Conservation (phyloP, 1,140 invertebrate species). For the Drosophila pachea region DNA sequence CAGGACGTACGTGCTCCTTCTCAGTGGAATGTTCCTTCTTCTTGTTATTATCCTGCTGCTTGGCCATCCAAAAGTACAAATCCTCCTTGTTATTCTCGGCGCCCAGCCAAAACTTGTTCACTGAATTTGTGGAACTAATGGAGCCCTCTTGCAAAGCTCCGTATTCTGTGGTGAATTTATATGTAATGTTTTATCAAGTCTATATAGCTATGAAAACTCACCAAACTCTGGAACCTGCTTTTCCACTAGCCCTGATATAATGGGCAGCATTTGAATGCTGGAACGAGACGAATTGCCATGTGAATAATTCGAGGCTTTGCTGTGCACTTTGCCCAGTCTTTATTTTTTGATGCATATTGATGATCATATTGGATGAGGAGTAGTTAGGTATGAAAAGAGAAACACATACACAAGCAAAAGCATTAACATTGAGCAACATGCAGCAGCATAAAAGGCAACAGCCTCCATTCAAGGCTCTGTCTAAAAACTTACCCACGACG, state of each 20-base stretch:
- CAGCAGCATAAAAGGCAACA: constrained; percentile 7
- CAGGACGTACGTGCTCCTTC: constrained; percentile 59
- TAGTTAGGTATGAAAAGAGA: constrained; percentile 46
- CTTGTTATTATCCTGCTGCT: constrained; percentile 87
- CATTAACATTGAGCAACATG: constrained; percentile 36
- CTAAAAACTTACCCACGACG: constrained; percentile 68
- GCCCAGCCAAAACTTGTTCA: constrained; percentile 80
- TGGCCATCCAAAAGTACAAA: constrained; percentile 96
- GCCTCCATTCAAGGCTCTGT: not conserved
- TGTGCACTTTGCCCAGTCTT: constrained; percentile 66
- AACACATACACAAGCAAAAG: constrained; percentile 25
- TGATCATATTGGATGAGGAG: constrained; percentile 25
- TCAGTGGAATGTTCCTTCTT: constrained; percentile 69
- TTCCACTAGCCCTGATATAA: constrained; percentile 77
- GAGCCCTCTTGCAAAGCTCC: constrained; percentile 86
- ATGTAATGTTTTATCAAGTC: not conserved
- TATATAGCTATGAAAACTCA: constrained; percentile 20
- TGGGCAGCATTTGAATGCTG: constrained; percentile 79
- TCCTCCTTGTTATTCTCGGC: constrained; percentile 85
- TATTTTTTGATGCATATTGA: not conserved
- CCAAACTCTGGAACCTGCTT: constrained; percentile 77
- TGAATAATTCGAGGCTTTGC: constrained; percentile 76
- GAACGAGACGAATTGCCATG: constrained; percentile 79
- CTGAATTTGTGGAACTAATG: constrained; percentile 79
- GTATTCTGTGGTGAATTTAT: constrained; percentile 81